These are phyloP conservation scores for Apantesis nais DNA, from an alignment of 2,888 invertebrate species.

Conservation along the genomic window DNA sequence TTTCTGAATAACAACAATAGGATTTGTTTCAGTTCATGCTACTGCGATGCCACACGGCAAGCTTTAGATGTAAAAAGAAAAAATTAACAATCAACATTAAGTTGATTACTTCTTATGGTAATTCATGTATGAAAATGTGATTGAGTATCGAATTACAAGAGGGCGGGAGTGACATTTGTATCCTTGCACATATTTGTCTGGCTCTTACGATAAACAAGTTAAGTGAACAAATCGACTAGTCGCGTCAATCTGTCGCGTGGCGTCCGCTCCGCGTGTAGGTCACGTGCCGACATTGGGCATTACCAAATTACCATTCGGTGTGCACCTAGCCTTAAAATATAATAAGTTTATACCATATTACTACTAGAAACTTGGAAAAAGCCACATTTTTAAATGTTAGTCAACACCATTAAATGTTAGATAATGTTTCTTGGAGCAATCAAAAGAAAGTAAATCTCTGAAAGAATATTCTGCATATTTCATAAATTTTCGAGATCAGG, in stretches of 20 bases:
- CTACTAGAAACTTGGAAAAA: conserved; percentile 50
- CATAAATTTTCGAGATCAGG: no score
- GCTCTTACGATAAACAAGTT: conserved; percentile 73
- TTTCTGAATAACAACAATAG: no score
- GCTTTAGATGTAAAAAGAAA: no score
- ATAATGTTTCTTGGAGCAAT: neutral
- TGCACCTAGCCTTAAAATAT: conserved; percentile 72
- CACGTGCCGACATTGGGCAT: conserved; percentile 73
- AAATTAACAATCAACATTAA: neutral
- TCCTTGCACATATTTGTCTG: conserved; percentile 65
- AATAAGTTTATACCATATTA: conserved; percentile 63
- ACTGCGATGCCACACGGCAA: no score
- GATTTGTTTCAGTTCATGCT: no score
- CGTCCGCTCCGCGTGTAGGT: conserved; percentile 65
- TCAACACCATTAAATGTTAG: neutral
- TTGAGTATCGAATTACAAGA: conserved; percentile 59
- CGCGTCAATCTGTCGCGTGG: conserved; percentile 75
- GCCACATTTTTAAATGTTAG: neutral
- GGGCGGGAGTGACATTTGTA: conserved; percentile 61
- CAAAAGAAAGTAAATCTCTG: neutral
- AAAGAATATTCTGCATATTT: neutral
- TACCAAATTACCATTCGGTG: conserved; percentile 80
- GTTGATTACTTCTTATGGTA: conserved; percentile 20
- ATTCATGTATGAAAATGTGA: conserved; percentile 46
- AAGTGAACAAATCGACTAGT: conserved; percentile 79